Evolutionary conservation across 2,113 vertebrate genomes (phyloP).

Genomic region (Erpornis zantholeuca): DNA sequence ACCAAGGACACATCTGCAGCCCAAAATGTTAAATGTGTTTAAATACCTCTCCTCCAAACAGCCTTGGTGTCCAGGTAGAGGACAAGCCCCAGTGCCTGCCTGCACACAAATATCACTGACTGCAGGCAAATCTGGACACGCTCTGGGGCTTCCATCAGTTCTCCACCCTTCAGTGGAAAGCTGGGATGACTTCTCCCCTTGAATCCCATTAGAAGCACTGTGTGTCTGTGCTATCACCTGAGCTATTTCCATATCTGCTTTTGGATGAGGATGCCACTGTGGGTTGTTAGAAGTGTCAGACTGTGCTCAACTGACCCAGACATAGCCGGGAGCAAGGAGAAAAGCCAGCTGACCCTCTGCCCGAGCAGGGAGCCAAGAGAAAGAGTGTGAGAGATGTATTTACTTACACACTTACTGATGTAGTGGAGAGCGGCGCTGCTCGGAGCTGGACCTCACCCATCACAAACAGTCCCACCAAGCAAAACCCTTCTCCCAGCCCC

Average conservation of each 20-base stretch:
- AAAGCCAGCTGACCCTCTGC: not conserved
- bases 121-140: not conserved
- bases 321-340: not conserved
- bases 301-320: not conserved
- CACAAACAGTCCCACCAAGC: conserved; percentile 10
- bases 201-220: not conserved
- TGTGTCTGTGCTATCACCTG: not conserved
- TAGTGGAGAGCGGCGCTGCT: not conserved
- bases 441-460: not conserved
- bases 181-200: not conserved
- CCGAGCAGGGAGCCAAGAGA: not conserved
- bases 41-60: not conserved
- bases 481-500: conserved; percentile 2
- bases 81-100: not conserved
- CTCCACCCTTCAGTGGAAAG: not conserved
- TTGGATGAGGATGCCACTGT: not conserved
- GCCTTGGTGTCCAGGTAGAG: not conserved
- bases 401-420: not conserved
- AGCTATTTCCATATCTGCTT: not conserved
- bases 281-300: not conserved
- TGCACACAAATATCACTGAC: not conserved
- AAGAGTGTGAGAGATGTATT: not conserved
- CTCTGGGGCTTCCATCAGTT: not conserved
- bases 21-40: not conserved
- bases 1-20: not conserved